Base-by-base conservation (phyloP, 2,113 vertebrate genomes). In the Morone saxatilis region DNA sequence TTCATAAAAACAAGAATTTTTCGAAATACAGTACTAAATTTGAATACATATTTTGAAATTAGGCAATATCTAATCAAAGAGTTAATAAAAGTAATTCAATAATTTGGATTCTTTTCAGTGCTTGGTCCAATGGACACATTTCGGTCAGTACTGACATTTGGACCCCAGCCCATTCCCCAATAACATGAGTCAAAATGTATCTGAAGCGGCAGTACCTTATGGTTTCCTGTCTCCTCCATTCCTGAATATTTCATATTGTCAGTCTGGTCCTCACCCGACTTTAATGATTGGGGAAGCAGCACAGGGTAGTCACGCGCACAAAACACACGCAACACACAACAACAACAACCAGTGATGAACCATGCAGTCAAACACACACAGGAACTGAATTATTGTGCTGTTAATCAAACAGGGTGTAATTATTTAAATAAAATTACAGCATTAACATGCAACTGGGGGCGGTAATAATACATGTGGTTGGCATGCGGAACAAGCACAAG, bases 161-260 rank as follows among this genome's bases (percentile, higher is more conserved):
- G 57, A n/a, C 43, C 19, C 69, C 38, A 63, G 3, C 11, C n/a
- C 40, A 60, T 53, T 53, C 71, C 66, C 68, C 25, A 65, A 53
- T 13, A 86, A 3, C 59, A 78, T 22, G 70, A 82, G 66, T 73
- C 74, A 68, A 22, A 67, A 53, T 66, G 81, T 4, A 85, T 80
- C 59, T 68, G n/a, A 85, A 85, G 80, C 25, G 82, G 82, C 83
- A 93, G 91, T 98, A 99, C 97, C 97, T 99, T 97, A 93, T 94
- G 94, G 94, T 92, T 36, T 94, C 95, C 89, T 48, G 94, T 92
- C 78, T 97, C 96, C 87, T 97, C 97, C 95, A 92, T 88, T 92
- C 95, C 92, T 93, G 96, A 96, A 96, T 88, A 96, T 97, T 96
- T 98, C 95, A 95, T 89, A 93, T 84, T 91, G 95, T 98, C 97